Percentiles rank a stretch among this genome's conserved stretches.
phyloP scores from a whole-genome alignment of 1,140 invertebrate genomes.

The Melipona quadrifasciata region DNA sequence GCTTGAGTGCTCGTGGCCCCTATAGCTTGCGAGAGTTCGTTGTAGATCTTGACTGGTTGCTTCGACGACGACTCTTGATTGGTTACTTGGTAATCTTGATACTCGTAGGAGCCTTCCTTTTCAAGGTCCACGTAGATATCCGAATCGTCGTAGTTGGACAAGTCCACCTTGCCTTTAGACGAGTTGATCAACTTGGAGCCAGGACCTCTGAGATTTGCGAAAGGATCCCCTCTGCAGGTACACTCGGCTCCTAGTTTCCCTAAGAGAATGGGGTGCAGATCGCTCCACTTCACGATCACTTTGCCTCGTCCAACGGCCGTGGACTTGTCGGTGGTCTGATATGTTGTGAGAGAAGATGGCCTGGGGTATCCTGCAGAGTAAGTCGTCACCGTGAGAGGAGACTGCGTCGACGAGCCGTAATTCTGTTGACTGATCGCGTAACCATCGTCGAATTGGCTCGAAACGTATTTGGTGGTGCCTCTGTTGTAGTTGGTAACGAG shows the following conservation, averaged over 20 bases:
- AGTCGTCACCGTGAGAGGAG: slow-evolving; percentile 60
- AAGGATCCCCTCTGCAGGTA: slow-evolving; percentile 86
- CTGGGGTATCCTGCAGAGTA: slow-evolving; percentile 63
- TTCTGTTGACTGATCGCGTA: not conserved
- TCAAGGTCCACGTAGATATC: slow-evolving; percentile 79
- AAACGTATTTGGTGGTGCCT: slow-evolving; percentile 70
- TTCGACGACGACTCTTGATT: not conserved
- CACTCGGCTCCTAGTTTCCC: slow-evolving; percentile 88
- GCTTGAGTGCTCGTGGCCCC: not conserved
- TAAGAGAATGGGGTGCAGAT: slow-evolving; percentile 86
- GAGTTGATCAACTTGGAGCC: slow-evolving; percentile 71
- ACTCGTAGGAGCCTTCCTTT: slow-evolving; percentile 58
- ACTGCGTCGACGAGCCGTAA: slow-evolving; percentile 27
- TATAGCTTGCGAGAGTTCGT: not conserved
- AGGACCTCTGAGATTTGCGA: slow-evolving; percentile 76
- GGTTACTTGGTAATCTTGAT: slow-evolving; percentile 32
- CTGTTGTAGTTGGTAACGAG: slow-evolving; percentile 68
- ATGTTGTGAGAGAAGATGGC: slow-evolving; percentile 25
- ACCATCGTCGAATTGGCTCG: slow-evolving; percentile 56
- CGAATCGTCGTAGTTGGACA: slow-evolving; percentile 78
- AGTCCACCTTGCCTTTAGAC: slow-evolving; percentile 73
- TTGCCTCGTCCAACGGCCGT: slow-evolving; percentile 77
- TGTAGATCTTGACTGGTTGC: slow-evolving; percentile 38
- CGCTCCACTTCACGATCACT: slow-evolving; percentile 85
- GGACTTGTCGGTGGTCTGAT: slow-evolving; percentile 56